These are phyloP conservation scores for Staurois parvus DNA, from an alignment of 2,797 vertebrate species.

Conservation along the genomic window DNA sequence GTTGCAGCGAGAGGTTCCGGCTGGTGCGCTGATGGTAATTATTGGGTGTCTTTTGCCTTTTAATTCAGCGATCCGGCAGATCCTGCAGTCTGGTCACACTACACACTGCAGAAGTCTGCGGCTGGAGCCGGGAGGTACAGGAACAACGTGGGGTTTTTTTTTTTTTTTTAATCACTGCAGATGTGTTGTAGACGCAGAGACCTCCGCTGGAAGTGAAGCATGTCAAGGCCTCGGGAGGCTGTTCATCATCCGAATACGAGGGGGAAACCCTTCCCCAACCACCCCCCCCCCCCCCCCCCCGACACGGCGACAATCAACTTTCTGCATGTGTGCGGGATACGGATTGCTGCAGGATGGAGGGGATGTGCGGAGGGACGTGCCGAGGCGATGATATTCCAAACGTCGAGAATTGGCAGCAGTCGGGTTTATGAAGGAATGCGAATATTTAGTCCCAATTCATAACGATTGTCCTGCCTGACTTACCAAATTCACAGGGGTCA, in stretches of 20 bases:
- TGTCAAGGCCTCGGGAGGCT: background rate
- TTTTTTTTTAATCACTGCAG: constrained; percentile 40
- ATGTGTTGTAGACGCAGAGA: constrained; percentile 16
- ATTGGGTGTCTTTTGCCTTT: background rate
- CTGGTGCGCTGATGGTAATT: background rate
- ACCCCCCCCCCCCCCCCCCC: background rate
- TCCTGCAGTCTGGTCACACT: constrained; percentile 41
- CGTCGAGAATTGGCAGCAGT: too few species aligned
- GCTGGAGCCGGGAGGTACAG: constrained; percentile 2
- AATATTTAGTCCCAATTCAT: too few species aligned
- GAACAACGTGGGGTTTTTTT: background rate
- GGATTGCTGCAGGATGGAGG: too few species aligned
- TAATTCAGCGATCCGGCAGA: background rate
- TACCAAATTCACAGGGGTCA: too few species aligned
- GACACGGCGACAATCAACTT: background rate
- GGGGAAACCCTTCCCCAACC: too few species aligned
- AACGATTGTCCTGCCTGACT: too few species aligned
- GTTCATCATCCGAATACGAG: background rate
- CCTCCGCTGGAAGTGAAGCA: constrained; percentile 10
- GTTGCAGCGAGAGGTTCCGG: background rate
- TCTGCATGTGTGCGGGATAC: background rate
- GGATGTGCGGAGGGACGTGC: too few species aligned
- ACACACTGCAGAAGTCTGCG: constrained; percentile 11
- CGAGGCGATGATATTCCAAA: too few species aligned
- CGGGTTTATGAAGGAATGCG: too few species aligned